Evolutionary conservation across 2,113 vertebrate species (phyloP).

Genomic region (Galemys pyrenaicus): DNA sequence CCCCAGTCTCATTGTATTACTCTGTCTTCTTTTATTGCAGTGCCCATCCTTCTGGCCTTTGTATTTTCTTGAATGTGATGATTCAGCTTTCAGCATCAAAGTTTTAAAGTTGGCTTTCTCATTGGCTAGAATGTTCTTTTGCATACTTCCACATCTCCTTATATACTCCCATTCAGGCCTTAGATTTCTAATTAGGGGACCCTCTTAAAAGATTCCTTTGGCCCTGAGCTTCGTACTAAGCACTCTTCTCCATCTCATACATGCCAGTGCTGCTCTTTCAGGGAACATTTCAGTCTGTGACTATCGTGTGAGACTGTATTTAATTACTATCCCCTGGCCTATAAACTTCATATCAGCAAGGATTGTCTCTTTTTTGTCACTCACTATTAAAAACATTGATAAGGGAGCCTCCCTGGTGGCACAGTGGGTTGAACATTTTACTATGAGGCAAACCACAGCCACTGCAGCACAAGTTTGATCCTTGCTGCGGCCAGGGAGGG

Average conservation of each 20-base stretch:
- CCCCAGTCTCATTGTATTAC: accelerated
- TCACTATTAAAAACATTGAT: neutral
- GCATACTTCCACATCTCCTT: neutral
- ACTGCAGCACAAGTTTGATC: too few relatives aligned
- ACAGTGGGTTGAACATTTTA: too few relatives aligned
- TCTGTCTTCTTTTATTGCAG: neutral
- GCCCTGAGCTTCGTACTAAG: neutral
- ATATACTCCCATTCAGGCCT: neutral
- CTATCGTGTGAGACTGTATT: neutral
- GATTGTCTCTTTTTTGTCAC: neutral
- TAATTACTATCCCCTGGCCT: neutral
- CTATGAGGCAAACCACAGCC: too few relatives aligned
- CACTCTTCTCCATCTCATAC: neutral
- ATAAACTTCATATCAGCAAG: neutral
- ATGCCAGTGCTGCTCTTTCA: neutral
- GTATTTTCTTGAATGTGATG: neutral
- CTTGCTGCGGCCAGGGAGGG: too few relatives aligned
- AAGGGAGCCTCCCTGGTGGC: too few relatives aligned
- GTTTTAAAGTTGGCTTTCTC: neutral
- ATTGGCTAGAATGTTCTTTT: neutral
- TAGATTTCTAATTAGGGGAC: neutral
- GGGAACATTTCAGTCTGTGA: neutral
- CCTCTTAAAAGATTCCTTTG: neutral
- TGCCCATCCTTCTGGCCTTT: neutral
- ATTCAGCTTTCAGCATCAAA: accelerated